phyloP scores from a whole-genome alignment of 2,888 invertebrate genomes.

The Agelastica alni region DNA sequence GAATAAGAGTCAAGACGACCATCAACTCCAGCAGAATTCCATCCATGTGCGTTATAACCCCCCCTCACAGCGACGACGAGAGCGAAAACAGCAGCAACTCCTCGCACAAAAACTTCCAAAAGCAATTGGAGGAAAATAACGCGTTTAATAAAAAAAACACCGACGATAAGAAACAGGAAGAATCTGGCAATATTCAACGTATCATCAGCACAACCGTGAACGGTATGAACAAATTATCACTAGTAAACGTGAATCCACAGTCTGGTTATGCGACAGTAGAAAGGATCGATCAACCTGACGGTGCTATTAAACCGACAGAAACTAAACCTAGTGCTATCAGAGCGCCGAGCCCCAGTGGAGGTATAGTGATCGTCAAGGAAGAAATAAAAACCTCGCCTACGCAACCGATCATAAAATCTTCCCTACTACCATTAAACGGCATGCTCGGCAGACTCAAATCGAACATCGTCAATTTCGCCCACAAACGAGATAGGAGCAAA shows the following conservation, averaged over 20 bases:
- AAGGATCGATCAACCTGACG: slow-evolving; percentile 41
- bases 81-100: slow-evolving; percentile 58
- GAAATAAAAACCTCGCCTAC: slow-evolving; percentile 30
- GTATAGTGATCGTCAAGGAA: slow-evolving; percentile 47
- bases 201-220: slow-evolving; percentile 39
- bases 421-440: slow-evolving; percentile 69
- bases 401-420: slow-evolving; percentile 55
- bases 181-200: slow-evolving; percentile 33
- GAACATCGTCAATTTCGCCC: slow-evolving; percentile 48
- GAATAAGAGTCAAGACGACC: slow-evolving; percentile 83
- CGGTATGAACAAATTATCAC: slow-evolving; percentile 43
- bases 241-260: slow-evolving; percentile 52
- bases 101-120: slow-evolving; percentile 36
- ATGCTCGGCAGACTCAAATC: slow-evolving; percentile 72
- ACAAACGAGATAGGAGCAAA: slow-evolving; percentile 58
- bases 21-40: slow-evolving; percentile 88
- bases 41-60: slow-evolving; percentile 90
- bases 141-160: slow-evolving; percentile 27
- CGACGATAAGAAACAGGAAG: slow-evolving; percentile 22
- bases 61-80: slow-evolving; percentile 86
- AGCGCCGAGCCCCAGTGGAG: slow-evolving; percentile 54
- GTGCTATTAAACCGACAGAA: slow-evolving; percentile 22
- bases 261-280: slow-evolving; percentile 55
- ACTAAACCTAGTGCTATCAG: slow-evolving; percentile 38
- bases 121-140: slow-evolving; percentile 39